These are phyloP conservation scores for Hybos culiciformis DNA, from an alignment of 2,888 invertebrate species.

Conservation along the genomic window DNA sequence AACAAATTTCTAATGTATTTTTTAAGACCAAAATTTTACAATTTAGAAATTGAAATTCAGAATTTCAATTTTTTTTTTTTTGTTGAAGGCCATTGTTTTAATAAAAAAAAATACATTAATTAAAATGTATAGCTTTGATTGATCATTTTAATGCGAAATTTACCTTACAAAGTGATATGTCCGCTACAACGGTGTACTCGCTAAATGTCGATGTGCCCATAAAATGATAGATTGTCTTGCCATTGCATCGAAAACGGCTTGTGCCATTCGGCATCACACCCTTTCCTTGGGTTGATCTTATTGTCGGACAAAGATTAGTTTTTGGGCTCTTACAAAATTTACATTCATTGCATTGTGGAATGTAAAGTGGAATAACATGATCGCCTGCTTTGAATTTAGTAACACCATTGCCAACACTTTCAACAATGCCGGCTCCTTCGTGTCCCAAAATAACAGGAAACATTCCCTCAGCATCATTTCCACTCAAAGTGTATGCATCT, in stretches of 20 bases:
- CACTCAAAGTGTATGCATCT: constrained; percentile 81
- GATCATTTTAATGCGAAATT: no score
- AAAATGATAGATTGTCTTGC: constrained; percentile 69
- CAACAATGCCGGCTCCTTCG: constrained; percentile 94
- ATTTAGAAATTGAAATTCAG: no score
- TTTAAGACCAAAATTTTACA: no score
- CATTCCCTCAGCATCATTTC: constrained; percentile 78
- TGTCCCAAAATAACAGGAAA: constrained; percentile 93
- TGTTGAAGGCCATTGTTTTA: neutral
- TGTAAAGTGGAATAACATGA: constrained; percentile 92
- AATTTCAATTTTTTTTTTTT: neutral
- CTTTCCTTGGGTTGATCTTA: constrained; percentile 71
- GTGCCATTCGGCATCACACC: constrained; percentile 91
- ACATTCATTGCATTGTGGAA: constrained; percentile 93
- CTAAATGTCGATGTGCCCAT: constrained; percentile 96
- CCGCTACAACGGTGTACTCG: constrained; percentile 87
- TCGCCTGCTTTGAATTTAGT: constrained; percentile 79
- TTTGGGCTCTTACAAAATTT: constrained; percentile 91
- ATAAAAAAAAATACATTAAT: constrained; percentile 10
- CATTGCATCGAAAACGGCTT: constrained; percentile 52
- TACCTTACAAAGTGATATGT: constrained; percentile 91
- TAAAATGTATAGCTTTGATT: neutral
- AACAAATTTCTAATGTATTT: no score
- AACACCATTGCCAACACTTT: constrained; percentile 88
- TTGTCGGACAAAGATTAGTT: constrained; percentile 93